Conservation (phyloP, 2,888 invertebrate species). For the Eupithecia pulchellata region DNA sequence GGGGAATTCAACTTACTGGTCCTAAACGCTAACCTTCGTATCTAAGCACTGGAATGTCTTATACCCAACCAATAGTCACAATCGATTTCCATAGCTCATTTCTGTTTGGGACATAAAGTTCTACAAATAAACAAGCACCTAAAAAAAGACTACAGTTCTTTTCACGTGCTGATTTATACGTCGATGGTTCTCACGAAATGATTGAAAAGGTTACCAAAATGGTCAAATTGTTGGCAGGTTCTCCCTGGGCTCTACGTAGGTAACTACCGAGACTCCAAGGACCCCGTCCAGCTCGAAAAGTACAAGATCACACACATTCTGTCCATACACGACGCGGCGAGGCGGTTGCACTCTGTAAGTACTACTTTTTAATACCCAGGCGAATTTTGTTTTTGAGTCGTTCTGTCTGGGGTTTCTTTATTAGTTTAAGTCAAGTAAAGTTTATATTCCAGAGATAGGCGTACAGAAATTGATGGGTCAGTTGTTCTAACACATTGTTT, state of each 20-base stretch:
- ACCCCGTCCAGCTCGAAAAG: conserved; percentile 93
- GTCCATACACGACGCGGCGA: conserved; percentile 97
- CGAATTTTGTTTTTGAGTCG: neutral
- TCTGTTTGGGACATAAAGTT: neutral
- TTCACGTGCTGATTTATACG: too few relatives aligned
- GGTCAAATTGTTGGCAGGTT: conserved; percentile 86
- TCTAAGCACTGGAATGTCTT: neutral
- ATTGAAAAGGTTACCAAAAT: conserved; percentile 1
- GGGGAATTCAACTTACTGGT: too few relatives aligned
- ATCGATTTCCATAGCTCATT: neutral
- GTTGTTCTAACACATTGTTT: too few relatives aligned
- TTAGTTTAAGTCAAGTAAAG: too few relatives aligned
- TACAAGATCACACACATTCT: conserved; percentile 97
- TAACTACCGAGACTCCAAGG: conserved; percentile 98
- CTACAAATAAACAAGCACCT: neutral
- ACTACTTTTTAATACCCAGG: neutral
- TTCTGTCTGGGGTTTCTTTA: neutral
- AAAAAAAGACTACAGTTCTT: neutral
- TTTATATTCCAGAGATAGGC: too few relatives aligned
- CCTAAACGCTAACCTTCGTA: too few relatives aligned
- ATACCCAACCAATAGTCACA: neutral
- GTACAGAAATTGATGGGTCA: too few relatives aligned
- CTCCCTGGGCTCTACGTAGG: conserved; percentile 97
- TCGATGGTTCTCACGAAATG: neutral
- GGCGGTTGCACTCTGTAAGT: conserved; percentile 93